Base-by-base conservation (phyloP, 2,888 invertebrate genomes). In the Drosophila ezoana region DNA sequence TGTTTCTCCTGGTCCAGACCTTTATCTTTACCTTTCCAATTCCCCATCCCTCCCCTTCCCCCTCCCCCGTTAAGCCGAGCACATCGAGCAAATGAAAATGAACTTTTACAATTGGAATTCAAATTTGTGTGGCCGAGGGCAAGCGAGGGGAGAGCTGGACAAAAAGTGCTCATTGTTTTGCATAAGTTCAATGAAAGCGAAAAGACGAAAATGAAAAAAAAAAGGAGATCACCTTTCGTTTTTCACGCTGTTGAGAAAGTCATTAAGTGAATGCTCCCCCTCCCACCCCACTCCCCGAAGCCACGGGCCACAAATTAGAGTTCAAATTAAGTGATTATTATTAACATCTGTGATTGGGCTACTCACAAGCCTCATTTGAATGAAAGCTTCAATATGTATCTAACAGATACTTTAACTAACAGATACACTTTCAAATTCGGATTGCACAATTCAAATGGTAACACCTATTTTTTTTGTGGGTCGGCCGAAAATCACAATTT, bases 261-360 rank as follows among this genome's bases (percentile, higher is more conserved):
- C 78, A 82, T 85, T 82, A 87, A 70, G 71, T 72, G 82, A 69
- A 72, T 60, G 64, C 47, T n/a, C n/a, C n/a, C n/a, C n/a, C n/a
- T n/a, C n/a, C n/a, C n/a, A n/a, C n/a, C n/a, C n/a, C n/a, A n/a
- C n/a, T 18, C 49, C 54, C 48, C 44, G 16, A 33, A 23, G 45
- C 35, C 44, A 38, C 10, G 8, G 20, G 20, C 40, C 49, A 71
- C 66, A 81, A 87, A 87, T 81, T 89, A 75, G 74, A 74, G 79
- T 69, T 81, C 64, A 79, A 87, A 85, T 89, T 81, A 85, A 89
- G 85, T 89, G 89, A 85, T 89, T 85, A 87, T 85, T 76, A 81
- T 89, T 81, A 87, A 80, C 61, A 74, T 54, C 69, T 49, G 68
- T 53, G 44, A 73, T 72, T 67, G 62, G 38, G 38, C 41, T 62